Conservation (phyloP, 2,797 vertebrate genomes). For the Arrhamphus sclerolepis region DNA sequence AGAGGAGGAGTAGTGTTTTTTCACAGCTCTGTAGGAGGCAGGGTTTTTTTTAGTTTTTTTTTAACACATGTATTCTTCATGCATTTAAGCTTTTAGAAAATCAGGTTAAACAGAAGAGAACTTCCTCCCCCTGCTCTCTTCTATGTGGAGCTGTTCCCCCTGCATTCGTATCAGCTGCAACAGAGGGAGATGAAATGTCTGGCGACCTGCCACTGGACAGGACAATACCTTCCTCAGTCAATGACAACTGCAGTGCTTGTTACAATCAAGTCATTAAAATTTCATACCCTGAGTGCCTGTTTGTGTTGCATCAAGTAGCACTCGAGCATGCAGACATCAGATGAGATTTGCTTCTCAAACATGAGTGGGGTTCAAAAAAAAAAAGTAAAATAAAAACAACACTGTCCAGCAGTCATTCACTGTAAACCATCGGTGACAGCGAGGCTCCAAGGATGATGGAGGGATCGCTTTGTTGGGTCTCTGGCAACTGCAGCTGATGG, state of each 20-base stretch:
- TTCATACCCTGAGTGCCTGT: conserved; percentile 60
- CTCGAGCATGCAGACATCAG: conserved; percentile 16
- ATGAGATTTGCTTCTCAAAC: conserved; percentile 18
- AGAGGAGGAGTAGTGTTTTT: conserved; percentile 37
- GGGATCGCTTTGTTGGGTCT: conserved; percentile 69
- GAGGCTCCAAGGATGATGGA: conserved; percentile 53
- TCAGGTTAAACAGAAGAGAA: conserved; percentile 26
- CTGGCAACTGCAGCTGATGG: conserved; percentile 68
- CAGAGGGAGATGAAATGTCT: conserved; percentile 54
- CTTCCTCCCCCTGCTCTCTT: conserved; percentile 13
- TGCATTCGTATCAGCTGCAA: conserved; percentile 31
- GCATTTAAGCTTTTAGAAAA: conserved; percentile 14
- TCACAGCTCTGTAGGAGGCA: conserved; percentile 22
- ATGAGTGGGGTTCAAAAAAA: background rate
- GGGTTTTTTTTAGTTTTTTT: conserved; percentile 15
- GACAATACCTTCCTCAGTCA: conserved; percentile 55
- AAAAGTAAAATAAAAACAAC: background rate
- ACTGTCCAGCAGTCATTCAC: conserved; percentile 27
- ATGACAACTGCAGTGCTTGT: conserved; percentile 69
- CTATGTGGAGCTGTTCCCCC: conserved; percentile 13
- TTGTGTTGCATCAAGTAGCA: conserved; percentile 39
- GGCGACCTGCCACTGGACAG: conserved; percentile 43
- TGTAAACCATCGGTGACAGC: conserved; percentile 36
- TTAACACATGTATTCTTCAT: conserved; percentile 16
- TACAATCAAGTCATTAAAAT: conserved; percentile 74